Percentiles rank a stretch among this genome's conserved stretches.
These are phyloP conservation scores for Rhingia rostrata DNA, from an alignment of 2,888 invertebrate species.

Conservation along the genomic window DNA sequence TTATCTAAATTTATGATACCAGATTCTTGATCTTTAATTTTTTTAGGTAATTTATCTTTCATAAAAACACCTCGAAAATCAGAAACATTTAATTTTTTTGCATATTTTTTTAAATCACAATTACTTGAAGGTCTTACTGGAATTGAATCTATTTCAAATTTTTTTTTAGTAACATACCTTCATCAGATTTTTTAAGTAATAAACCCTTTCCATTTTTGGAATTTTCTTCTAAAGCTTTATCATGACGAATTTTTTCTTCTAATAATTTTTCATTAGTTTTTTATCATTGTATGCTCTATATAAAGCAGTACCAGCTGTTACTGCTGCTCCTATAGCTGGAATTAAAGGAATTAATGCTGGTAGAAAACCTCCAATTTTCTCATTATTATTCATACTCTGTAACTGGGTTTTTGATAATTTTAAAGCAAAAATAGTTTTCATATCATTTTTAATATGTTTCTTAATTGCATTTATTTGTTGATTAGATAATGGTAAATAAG, in stretches of 20 bases:
- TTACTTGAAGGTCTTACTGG: conserved; percentile 62
- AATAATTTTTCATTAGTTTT: conserved; percentile 36
- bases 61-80: conserved; percentile 77
- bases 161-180: conserved; percentile 21
- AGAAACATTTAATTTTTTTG: conserved; percentile 76
- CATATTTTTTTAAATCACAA: conserved; percentile 76
- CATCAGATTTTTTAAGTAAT: conserved; percentile 34
- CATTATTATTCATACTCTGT: conserved; percentile 33
- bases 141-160: conserved; percentile 2
- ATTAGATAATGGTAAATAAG: conserved; percentile 23
- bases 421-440: conserved; percentile 36
- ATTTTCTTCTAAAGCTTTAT: conserved; percentile 28
- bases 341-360: conserved; percentile 25
- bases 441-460: conserved; percentile 34
- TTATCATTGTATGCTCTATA: conserved; percentile 12
- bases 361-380: conserved; percentile 18
- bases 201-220: conserved; percentile 33
- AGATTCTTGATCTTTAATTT: conserved; percentile 28
- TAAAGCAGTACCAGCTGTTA: conserved; percentile 11
- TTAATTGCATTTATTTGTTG: conserved; percentile 29
- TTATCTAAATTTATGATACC: conserved; percentile 28
- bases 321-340: conserved; percentile 10
- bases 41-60: conserved; percentile 19
- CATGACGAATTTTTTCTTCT: conserved; percentile 25
- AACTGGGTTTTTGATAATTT: conserved; percentile 30